Evolutionary conservation across 2,888 invertebrate genomes (phyloP).

Genomic region (Acheta domesticus): DNA sequence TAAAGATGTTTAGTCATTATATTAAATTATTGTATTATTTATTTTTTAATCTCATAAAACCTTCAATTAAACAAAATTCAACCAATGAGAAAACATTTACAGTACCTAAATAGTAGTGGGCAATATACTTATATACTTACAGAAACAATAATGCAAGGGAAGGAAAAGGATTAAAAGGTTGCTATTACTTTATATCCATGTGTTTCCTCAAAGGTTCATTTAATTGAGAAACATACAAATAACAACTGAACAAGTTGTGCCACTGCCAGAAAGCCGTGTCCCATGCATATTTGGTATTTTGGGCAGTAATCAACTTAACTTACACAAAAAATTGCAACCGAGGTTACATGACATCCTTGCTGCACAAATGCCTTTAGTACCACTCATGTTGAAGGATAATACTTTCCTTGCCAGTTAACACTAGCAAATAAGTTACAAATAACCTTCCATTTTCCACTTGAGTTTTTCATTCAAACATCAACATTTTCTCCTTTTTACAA

Average conservation of each 20-base stretch:
- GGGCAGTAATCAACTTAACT: neutral
- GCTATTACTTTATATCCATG: no score
- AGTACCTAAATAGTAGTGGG: no score
- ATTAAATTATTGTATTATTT: no score
- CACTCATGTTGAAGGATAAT: neutral
- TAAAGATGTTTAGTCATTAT: no score
- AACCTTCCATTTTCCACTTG: neutral
- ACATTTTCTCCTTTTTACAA: no score
- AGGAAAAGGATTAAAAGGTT: no score
- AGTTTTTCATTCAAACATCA: no score
- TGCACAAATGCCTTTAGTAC: neutral
- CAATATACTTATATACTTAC: no score
- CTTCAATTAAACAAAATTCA: no score
- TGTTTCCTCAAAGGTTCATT: neutral
- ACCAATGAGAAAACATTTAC: no score
- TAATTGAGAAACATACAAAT: constrained; percentile 11
- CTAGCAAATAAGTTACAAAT: neutral
- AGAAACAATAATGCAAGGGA: no score
- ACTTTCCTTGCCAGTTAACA: neutral
- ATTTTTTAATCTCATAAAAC: no score
- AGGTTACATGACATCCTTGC: constrained; percentile 7
- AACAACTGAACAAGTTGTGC: constrained; percentile 18
- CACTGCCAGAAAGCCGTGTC: constrained; percentile 18
- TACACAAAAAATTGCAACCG: neutral
- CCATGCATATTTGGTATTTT: neutral